Evolutionary conservation across 2,888 invertebrate species (phyloP).

Genomic region (Sepiola atlantica): DNA sequence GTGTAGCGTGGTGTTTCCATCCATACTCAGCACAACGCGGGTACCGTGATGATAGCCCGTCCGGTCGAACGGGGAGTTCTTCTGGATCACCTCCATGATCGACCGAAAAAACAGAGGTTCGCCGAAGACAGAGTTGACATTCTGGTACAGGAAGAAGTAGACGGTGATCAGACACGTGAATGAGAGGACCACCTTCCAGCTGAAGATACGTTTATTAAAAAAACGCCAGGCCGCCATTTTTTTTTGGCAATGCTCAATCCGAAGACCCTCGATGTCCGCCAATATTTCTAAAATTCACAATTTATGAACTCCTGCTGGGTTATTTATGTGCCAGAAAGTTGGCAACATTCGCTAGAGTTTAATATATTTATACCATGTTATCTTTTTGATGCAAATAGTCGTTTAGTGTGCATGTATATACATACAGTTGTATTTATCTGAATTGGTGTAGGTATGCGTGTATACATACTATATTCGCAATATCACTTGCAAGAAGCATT

Average conservation of each 20-base stretch:
- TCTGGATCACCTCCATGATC: not conserved
- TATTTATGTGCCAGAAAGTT: not conserved
- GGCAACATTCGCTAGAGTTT: not conserved
- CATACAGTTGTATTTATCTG: not conserved
- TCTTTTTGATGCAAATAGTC: not conserved
- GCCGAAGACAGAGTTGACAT: conserved; percentile 40
- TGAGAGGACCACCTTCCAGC: conserved; percentile 42
- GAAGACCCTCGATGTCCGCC: not conserved
- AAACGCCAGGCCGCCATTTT: conserved; percentile 16
- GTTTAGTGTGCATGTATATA: not conserved
- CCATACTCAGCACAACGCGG: not conserved
- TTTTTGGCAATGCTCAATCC: not conserved
- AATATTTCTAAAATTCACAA: not conserved
- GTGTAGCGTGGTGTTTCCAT: not conserved
- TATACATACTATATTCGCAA: not conserved
- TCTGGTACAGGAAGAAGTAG: conserved; percentile 43
- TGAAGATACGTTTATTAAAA: conserved; percentile 44
- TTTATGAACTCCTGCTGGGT: not conserved
- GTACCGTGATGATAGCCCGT: not conserved
- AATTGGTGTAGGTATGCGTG: not conserved
- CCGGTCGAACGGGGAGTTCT: not conserved
- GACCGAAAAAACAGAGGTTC: not conserved
- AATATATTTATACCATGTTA: not conserved
- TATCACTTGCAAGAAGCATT: not conserved
- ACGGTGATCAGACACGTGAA: conserved; percentile 41